Percentiles rank a stretch among this genome's conserved stretches.
These are phyloP conservation scores for Hetaerina americana DNA, from an alignment of 1,140 invertebrate genomes.

Conservation along the genomic window DNA sequence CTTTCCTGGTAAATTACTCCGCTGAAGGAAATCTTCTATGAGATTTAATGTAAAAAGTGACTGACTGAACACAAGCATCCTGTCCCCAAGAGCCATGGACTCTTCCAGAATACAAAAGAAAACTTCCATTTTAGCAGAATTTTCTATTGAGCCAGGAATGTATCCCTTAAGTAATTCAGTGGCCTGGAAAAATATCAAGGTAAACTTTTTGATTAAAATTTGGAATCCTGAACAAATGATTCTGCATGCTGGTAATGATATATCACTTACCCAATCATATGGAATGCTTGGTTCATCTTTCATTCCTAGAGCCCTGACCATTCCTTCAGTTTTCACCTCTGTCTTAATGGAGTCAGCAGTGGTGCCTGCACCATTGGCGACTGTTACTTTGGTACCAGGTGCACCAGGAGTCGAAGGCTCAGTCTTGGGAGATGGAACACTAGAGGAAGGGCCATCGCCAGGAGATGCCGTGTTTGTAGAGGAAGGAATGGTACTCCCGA, in stretches of 20 bases:
- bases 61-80: constrained; percentile 92
- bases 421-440: neutral
- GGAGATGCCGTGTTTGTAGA: neutral
- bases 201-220: too few relatives aligned
- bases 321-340: constrained; percentile 30
- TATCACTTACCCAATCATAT: constrained; percentile 67
- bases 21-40: constrained; percentile 89
- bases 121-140: constrained; percentile 90
- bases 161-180: constrained; percentile 77
- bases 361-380: neutral
- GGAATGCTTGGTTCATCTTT: constrained; percentile 67
- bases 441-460: neutral
- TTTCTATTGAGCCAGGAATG: constrained; percentile 74
- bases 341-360: constrained; percentile 17
- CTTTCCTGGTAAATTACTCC: constrained; percentile 58
- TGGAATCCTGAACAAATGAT: too few relatives aligned
- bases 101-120: constrained; percentile 88
- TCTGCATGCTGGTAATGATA: neutral
- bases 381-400: neutral
- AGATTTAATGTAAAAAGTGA: constrained; percentile 90
- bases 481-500: neutral
- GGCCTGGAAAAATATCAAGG: constrained; percentile 41
- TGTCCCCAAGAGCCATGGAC: constrained; percentile 72
- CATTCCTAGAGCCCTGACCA: neutral
- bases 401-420: neutral